phyloP scores from a whole-genome alignment of 2,888 invertebrate species.

The Campoletis raptor region DNA sequence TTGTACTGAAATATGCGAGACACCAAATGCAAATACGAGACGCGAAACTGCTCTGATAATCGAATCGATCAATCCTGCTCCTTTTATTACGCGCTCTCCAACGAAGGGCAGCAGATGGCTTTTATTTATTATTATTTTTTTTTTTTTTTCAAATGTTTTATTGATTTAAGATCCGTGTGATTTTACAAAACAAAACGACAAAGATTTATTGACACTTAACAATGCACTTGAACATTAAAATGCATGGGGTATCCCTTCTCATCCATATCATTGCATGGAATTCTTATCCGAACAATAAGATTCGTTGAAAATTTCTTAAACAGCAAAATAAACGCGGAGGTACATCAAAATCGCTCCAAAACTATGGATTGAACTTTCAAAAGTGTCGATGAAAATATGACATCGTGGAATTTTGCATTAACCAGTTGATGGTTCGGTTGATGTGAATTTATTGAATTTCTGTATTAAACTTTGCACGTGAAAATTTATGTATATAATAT shows the following conservation, averaged over 20 bases:
- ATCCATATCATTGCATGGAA: background rate
- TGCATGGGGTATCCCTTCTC: no score
- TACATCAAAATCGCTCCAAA: no score
- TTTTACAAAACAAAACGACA: background rate
- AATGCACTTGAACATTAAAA: background rate
- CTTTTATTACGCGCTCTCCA: conserved; percentile 2
- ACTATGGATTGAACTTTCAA: no score
- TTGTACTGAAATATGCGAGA: conserved; percentile 52
- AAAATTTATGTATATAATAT: background rate
- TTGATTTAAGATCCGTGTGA: background rate
- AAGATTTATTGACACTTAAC: background rate
- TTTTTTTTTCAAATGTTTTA: background rate
- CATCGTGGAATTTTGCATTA: no score
- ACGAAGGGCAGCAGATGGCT: background rate
- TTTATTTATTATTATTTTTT: background rate
- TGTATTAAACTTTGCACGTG: no score
- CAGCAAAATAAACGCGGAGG: no score
- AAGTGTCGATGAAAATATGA: no score
- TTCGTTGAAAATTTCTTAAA: no score
- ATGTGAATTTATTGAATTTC: no score
- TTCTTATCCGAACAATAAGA: background rate
- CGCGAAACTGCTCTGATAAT: conserved; percentile 39
- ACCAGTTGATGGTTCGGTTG: no score
- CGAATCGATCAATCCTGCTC: conserved; percentile 40
- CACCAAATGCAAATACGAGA: conserved; percentile 14